Evolutionary conservation across 2,888 invertebrate species (phyloP).

Genomic region (Hoplodrina ambigua): DNA sequence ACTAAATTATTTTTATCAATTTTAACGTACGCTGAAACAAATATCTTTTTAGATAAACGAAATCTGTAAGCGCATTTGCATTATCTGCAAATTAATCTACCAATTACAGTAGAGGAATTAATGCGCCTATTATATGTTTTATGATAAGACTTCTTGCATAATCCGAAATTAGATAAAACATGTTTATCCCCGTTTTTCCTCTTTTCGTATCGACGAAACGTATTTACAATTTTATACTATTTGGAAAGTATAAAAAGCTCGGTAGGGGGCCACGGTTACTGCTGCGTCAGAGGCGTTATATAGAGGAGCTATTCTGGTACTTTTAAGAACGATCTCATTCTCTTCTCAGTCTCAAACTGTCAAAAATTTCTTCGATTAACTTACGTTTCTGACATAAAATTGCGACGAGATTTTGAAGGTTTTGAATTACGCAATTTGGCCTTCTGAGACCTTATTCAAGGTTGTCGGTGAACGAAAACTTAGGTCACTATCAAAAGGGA

Average conservation of each 20-base stretch:
- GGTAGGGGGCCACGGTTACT: no score
- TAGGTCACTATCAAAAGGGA: no score
- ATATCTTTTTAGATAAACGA: conserved; percentile 1
- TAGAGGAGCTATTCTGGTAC: background rate
- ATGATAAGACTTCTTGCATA: background rate
- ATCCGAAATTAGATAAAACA: background rate
- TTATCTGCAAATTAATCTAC: background rate
- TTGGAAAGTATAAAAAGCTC: no score
- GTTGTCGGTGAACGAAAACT: no score
- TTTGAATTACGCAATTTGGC: no score
- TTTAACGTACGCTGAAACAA: background rate
- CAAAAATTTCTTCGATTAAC: no score
- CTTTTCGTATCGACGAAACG: background rate
- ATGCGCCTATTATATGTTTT: background rate
- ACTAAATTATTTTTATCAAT: background rate
- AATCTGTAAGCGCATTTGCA: background rate
- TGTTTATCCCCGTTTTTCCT: background rate
- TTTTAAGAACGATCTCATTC: no score
- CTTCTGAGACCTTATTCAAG: no score
- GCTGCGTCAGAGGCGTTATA: no score
- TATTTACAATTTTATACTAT: background rate
- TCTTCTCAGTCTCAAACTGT: no score
- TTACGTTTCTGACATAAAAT: no score
- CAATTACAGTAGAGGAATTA: background rate
- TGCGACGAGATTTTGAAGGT: no score